These are phyloP conservation scores for Yoshiicerus persimilis DNA, from an alignment of 1,140 invertebrate species.

Conservation along the genomic window DNA sequence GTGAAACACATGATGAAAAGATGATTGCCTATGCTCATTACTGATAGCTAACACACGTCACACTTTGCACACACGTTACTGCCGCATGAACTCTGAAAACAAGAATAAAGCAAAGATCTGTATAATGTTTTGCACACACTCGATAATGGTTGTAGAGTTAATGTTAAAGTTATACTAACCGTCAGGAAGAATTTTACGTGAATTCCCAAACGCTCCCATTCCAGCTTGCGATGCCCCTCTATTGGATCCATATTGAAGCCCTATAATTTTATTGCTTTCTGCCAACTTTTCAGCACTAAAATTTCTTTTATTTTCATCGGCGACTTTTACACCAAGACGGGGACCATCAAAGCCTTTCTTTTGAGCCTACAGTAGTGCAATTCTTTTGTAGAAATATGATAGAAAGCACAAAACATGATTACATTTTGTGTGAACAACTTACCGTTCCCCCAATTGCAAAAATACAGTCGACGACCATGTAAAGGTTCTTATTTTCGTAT, in stretches of 20 bases:
- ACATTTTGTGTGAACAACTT: background rate
- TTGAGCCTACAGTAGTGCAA: conserved; percentile 55
- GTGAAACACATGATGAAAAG: background rate
- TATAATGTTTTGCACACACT: too few species aligned
- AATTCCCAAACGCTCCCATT: conserved; percentile 62
- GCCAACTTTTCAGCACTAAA: conserved; percentile 58
- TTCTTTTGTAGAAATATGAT: background rate
- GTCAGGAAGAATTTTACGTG: conserved; percentile 59
- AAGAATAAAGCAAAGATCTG: background rate
- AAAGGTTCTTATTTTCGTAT: conserved; percentile 66
- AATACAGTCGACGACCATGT: conserved; percentile 57
- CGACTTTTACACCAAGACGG: conserved; percentile 61
- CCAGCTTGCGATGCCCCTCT: conserved; percentile 59
- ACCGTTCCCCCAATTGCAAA: conserved; percentile 46
- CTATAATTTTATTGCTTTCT: conserved; percentile 60
- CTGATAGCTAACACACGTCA: background rate
- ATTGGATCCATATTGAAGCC: conserved; percentile 60
- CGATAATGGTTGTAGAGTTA: too few species aligned
- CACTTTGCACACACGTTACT: background rate
- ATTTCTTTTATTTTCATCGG: conserved; percentile 58
- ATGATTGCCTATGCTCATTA: background rate
- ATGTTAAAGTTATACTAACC: too few species aligned
- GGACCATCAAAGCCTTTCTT: conserved; percentile 58
- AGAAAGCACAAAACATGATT: background rate
- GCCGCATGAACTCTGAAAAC: background rate